Evolutionary conservation across 92 coral and sea anemone species (phyloP), one percentile per base, ranked within the genome.

Genomic region (Parazoanthus swiftii): DNA sequence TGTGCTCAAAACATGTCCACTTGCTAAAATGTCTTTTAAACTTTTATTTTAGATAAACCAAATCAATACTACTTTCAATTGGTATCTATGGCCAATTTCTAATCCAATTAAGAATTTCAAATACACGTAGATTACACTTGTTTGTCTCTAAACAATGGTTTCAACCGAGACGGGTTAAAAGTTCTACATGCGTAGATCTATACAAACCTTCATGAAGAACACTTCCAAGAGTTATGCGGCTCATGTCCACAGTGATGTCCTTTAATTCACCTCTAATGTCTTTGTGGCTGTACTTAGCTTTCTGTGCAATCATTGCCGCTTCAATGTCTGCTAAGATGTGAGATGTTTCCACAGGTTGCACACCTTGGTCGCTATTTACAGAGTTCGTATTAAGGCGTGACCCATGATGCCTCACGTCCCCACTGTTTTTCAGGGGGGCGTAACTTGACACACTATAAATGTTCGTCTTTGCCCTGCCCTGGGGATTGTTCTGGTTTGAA

Each of bases 161-260:
- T 3, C 51, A 46, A 9, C 33, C 33, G 33, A 29, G 33, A 29
- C 33, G 8, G 11, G 51, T 46, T 46, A 10, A 10, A 46, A 46
- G 51, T 6, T 46, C 51, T 46, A 9, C 18, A 54, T 5, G 37
- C 15, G 21, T 23, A 36, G 6, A 25, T 48, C 16, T 59, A 20
- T 37, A 39, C 91, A 80, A 82, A 95, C 98, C 99, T 92, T 95
- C 98, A 85, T 95, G 93, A 36, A 97, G 33, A 74, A 95, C 81
- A 44, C 96, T 96, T 65, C 97, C 99, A 26, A 97, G 85, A 10
- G 99, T 95, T 8, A 97, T 93, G 50, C 99, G 91, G n/a, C 90
- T 92, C 98, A 94, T 92, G 72, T 97, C 99, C 65, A 97, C 95
- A 33, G 90, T 90, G 42, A 97, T 76, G 44, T 91, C 94, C 63